phyloP scores from a whole-genome alignment of 1,140 invertebrate genomes.

The Drosophila bocki region DNA sequence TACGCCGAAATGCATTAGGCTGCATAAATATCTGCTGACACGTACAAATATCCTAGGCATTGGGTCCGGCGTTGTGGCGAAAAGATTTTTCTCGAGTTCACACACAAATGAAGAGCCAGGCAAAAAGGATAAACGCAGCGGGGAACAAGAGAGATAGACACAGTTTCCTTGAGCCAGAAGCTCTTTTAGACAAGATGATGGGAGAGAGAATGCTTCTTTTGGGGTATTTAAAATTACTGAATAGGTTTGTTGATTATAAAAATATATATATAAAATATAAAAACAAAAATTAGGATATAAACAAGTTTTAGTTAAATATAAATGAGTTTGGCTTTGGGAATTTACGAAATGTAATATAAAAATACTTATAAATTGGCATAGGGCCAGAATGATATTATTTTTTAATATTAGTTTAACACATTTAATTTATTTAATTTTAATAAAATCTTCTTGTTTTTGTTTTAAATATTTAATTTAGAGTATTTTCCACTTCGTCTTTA shows the following conservation, averaged over 20 bases:
- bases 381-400: too few species aligned
- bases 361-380: too few species aligned
- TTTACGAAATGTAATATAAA: too few species aligned
- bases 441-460: too few species aligned
- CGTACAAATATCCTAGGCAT: conserved; percentile 39
- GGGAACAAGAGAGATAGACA: background rate
- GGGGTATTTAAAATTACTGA: background rate
- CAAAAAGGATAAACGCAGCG: conserved; percentile 10
- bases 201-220: background rate
- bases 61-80: conserved; percentile 7
- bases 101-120: conserved; percentile 17
- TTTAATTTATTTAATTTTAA: too few species aligned
- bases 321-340: too few species aligned
- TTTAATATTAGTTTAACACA: too few species aligned
- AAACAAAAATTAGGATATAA: too few species aligned
- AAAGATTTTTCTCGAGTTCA: conserved; percentile 31
- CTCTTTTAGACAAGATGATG: background rate
- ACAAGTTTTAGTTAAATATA: too few species aligned
- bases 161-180: conserved; percentile 2
- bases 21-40: conserved; percentile 55
- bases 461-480: background rate
- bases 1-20: conserved; percentile 48
- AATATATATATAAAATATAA: too few species aligned
- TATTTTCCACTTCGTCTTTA: background rate
- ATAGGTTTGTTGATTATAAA: background rate